A percentile compares a stretch with the other conserved stretches of the same genome.
phyloP scores from a whole-genome alignment of 2,888 invertebrate species.

The Portevinia maculata region DNA sequence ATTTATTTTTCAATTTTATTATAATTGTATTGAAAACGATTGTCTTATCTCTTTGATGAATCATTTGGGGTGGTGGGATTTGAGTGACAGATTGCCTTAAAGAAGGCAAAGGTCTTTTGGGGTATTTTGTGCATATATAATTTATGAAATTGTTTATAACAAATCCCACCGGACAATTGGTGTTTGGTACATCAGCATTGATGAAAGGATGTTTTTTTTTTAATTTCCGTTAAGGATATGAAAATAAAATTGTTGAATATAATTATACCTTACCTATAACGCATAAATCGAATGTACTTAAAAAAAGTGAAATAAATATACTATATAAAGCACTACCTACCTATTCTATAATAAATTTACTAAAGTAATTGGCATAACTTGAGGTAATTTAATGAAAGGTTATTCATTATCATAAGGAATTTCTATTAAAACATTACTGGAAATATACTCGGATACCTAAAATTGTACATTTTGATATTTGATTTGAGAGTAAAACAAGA shows the following conservation, averaged over 20 bases:
- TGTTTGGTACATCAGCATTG: constrained; percentile 44
- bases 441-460: too few species aligned
- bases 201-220: constrained; percentile 50
- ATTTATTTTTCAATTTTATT: constrained; percentile 23
- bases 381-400: too few species aligned
- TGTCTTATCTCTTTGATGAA: constrained; percentile 56
- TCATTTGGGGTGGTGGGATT: constrained; percentile 71
- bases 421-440: too few species aligned
- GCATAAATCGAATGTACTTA: constrained; percentile 32
- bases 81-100: constrained; percentile 47
- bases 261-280: constrained; percentile 12
- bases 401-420: too few species aligned
- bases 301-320: not conserved
- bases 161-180: constrained; percentile 71
- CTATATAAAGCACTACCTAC: too few species aligned
- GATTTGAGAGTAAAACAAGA: too few species aligned
- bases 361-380: too few species aligned
- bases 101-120: constrained; percentile 44
- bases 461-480: too few species aligned
- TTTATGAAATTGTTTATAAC: constrained; percentile 39
- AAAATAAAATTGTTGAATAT: not conserved
- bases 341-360: not conserved
- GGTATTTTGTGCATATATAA: constrained; percentile 15
- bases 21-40: constrained; percentile 21
- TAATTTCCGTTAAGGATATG: constrained; percentile 51